Base-by-base conservation (phyloP, 2,797 vertebrate species). In the Spinus pinus region DNA sequence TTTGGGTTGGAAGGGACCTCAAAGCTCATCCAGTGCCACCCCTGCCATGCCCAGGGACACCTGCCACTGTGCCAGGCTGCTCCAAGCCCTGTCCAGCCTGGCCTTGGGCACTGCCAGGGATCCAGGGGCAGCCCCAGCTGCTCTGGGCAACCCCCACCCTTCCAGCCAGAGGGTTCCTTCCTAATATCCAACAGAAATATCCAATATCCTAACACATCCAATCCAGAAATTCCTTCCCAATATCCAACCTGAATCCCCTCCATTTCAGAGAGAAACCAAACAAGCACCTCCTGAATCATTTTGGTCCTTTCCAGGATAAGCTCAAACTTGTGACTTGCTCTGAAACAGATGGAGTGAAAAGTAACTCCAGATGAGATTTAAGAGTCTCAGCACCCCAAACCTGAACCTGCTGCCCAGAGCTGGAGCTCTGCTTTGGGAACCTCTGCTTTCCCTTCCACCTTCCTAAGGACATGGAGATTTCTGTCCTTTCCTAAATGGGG, bases 21-120 rank as follows among this genome's bases (percentile, higher is more conserved):
- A 31, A 19, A 57, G 2, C 2, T 0, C 37, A 39, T 3, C 72
- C 14, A 4, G 9, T 18, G 0, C 6, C 54, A 54, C 8, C 12
- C 18, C 27, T 42, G 25, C 54, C 1, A 2, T 25, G 27, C 0
- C 3, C 49, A 70, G 56, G 71, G 44, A 57, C 50, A 19, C 2
- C 14, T 82, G 0, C 50, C 57, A 14, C 20, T 1, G 0, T 4
- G 24, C 57, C 79, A 62, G 37, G 28, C 0, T 44, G 49, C 23
- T 56, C 62, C 70, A 31, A 77, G 3, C 31, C 31, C 7, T 0
- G 0, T 51, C 39, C 53, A 47, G 0, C 64, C 57, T 39, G 71
- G 8, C 50, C 37, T 46, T 1, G 56, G 50, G 0, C 50, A 46
- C 28, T 77, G 0, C n/a, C 71, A 77, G 64, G 50, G 50, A 27